Base-by-base conservation (phyloP, 2,797 vertebrate species). In the Tangara arthus region DNA sequence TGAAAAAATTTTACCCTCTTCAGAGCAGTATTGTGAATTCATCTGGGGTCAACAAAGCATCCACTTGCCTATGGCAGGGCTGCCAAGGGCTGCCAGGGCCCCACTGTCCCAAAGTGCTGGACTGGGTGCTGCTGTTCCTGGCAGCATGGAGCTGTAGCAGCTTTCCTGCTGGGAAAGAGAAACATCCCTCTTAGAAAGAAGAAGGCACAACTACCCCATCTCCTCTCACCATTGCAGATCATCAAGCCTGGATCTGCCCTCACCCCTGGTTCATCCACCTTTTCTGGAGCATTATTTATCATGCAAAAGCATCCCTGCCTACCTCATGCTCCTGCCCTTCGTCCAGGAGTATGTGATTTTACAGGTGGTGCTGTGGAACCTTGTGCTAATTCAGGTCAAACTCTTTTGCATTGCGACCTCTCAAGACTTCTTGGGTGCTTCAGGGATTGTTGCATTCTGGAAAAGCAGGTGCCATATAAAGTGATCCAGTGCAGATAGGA, bases 1-100 rank as follows among this genome's bases (percentile, higher is more conserved):
- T 91, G 88, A 88, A 88, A 94, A 94, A 90, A 77, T 10, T 49
- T 82, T 84, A 27, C 71, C 77, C 64, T 64, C 42, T 93, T 94
- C 75, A 73, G 63, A 94, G 28, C 55, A 78, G 82, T 55, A 85
- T 85, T 92, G 92, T 94, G 88, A 95, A 72, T 79, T 95, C 92
- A 92, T 94, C 41, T 35, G 39, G 55, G 39, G 47, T 84, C 63
- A 87, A 79, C 28, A 79, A 55, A 91, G 65, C 70, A 59, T 79
- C 72, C 50, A 50, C 44, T 90, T 72, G 50, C 56, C 44, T 30
- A 1, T 24, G 66, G 8, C 39, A 37, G 63, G 55, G 47, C 65
- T 89, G 68, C 63, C 63, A 68, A 59, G 37, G 59, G 21, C 63
- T 73, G 70, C 37, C 41, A 41, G 53, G 56, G 61, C 42, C 63